Conservation (phyloP, 2,888 invertebrate genomes). For the Caenorhabditis afra region DNA sequence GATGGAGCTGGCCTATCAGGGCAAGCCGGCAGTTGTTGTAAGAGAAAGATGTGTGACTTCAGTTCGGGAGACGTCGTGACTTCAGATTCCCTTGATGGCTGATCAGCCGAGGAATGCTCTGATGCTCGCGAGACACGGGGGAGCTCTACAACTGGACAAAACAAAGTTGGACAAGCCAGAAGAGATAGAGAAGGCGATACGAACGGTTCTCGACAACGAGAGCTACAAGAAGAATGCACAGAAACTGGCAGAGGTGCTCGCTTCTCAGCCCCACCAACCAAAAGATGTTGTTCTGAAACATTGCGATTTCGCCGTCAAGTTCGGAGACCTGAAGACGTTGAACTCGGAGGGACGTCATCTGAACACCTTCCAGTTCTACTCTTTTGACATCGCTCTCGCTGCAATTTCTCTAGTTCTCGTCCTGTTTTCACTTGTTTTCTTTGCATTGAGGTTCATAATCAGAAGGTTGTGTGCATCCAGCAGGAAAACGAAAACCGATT, state of each 20-base stretch:
- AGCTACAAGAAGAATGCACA: constrained; percentile 27
- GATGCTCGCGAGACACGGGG: constrained; percentile 60
- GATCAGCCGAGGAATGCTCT: constrained; percentile 61
- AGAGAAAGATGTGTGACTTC: no score
- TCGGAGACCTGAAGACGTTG: constrained; percentile 37
- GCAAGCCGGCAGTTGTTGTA: constrained; percentile 57
- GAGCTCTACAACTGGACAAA: constrained; percentile 43
- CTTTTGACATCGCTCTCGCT: constrained; percentile 34
- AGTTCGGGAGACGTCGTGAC: no score
- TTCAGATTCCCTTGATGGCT: constrained; percentile 57
- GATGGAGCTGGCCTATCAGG: constrained; percentile 56
- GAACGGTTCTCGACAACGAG: constrained; percentile 24
- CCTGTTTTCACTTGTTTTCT: background rate
- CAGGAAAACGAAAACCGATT: constrained; percentile 1
- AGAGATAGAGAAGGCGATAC: constrained; percentile 37
- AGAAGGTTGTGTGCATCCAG: background rate
- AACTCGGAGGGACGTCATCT: constrained; percentile 52
- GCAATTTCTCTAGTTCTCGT: background rate
- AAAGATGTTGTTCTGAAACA: constrained; percentile 46
- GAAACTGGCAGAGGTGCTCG: constrained; percentile 23
- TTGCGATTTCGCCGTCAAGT: constrained; percentile 38
- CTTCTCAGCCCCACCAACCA: constrained; percentile 25
- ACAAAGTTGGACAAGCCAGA: constrained; percentile 21
- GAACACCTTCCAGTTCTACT: constrained; percentile 55
- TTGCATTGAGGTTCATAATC: background rate